Base-by-base conservation (phyloP, 2,888 invertebrate species). In the Erebia ligea region DNA sequence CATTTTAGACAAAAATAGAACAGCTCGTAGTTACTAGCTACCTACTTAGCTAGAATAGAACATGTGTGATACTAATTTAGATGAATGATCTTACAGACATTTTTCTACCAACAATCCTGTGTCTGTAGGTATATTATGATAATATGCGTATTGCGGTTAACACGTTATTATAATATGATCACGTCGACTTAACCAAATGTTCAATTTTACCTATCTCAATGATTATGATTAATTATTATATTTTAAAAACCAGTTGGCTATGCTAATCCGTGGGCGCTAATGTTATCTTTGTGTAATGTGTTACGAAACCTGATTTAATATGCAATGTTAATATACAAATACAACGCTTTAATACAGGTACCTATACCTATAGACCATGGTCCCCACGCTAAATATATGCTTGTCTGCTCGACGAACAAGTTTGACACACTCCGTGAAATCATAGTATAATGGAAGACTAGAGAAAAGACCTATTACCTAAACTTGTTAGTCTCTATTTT, bases 221-320 rank as follows among this genome's bases (percentile, higher is more conserved):
- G 71, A 69, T 72, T 40, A 66, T 63, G 52, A 73, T 67, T 75
- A 72, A 75, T 72, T 73, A 69, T 71, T 73, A 69, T 71, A 73
- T 72, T 68, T 68, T 59, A 67, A 50, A 72, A 69, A 74, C 70
- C 69, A 58, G 74, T 74, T 68, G 48, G 54, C 62, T 70, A 69
- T 71, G 69, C 50, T 66, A 72, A 73, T 73, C 40, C 21, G 59
- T 34, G 52, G 52, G 42, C 57, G 58, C 63, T 62, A 67, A 52
- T 63, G 61, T 63, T 34, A 61, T 50, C 64, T 73, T 72, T 71
- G 70, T 70, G 68, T 70, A 74, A 70, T 61, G 65, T 59, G 69
- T 69, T 66, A 64, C 58, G 72, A 70, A 59, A 63, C 61, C 52
- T 56, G 68, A 42, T 73, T 73, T 67, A 68, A 73, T 73, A 62